Evolutionary conservation across 2,797 vertebrate species (phyloP).

Genomic region (Triplophysa bombifrons): DNA sequence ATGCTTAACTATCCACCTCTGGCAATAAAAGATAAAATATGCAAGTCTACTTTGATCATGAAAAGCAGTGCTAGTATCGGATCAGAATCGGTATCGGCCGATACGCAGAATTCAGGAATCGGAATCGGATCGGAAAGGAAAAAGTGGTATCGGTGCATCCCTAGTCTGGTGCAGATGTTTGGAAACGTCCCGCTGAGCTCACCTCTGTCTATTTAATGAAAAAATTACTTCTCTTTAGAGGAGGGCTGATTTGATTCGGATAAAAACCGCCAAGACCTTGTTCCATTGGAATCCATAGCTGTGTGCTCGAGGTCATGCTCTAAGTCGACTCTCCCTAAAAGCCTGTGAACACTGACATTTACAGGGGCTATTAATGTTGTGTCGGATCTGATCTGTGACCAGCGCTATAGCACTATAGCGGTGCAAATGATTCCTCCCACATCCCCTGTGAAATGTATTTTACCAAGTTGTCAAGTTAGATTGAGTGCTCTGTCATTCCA

Average conservation of each 20-base stretch:
- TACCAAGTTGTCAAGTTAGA: slow-evolving; percentile 50
- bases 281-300: background rate
- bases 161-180: slow-evolving; percentile 28
- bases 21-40: no score
- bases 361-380: slow-evolving; percentile 19
- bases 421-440: slow-evolving; percentile 28
- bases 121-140: no score
- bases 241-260: slow-evolving; percentile 23
- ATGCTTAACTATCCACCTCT: no score
- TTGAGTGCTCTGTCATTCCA: slow-evolving; percentile 46
- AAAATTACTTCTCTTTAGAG: slow-evolving; percentile 15
- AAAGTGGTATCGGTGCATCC: no score
- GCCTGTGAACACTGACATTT: slow-evolving; percentile 19
- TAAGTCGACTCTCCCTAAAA: slow-evolving; percentile 15
- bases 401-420: background rate
- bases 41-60: no score
- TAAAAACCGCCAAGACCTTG: background rate
- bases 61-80: no score
- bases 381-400: slow-evolving; percentile 31
- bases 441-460: slow-evolving; percentile 44
- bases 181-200: slow-evolving; percentile 15
- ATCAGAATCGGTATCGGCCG: no score
- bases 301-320: slow-evolving; percentile 1
- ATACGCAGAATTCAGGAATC: no score
- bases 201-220: slow-evolving; percentile 21